These are phyloP conservation scores for Tenthredo mesomela DNA, from an alignment of 2,888 invertebrate genomes.

Conservation along the genomic window DNA sequence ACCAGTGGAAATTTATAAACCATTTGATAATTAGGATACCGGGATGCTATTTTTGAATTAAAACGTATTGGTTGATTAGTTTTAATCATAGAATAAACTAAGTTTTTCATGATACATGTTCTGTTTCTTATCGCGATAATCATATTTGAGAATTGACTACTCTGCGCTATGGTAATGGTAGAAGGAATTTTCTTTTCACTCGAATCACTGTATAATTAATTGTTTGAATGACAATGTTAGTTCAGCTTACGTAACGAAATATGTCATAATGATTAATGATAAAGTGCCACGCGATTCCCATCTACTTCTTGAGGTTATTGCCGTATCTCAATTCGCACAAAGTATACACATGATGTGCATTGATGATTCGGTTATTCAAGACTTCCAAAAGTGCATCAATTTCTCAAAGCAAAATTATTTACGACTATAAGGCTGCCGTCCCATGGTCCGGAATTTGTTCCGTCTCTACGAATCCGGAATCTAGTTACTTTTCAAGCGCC, in stretches of 20 bases:
- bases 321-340: too few species aligned
- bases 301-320: neutral
- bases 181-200: neutral
- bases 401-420: too few species aligned
- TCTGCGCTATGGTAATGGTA: neutral
- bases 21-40: slow-evolving; percentile 60
- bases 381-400: too few species aligned
- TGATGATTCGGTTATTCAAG: too few species aligned
- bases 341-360: too few species aligned
- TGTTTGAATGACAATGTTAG: neutral
- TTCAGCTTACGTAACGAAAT: neutral
- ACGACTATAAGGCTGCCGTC: too few species aligned
- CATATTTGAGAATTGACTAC: neutral
- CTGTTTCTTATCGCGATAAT: neutral
- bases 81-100: neutral
- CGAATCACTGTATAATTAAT: neutral
- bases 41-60: neutral
- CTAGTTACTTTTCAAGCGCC: too few species aligned
- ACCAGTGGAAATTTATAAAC: slow-evolving; percentile 61
- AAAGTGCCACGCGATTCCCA: neutral
- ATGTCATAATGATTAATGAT: neutral
- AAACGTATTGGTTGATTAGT: slow-evolving; percentile 14
- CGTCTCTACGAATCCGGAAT: too few species aligned
- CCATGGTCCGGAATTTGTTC: too few species aligned
- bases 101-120: slow-evolving; percentile 13